Evolutionary conservation across 1,140 invertebrate genomes (phyloP).

Genomic region (Notospermus geniculatus): DNA sequence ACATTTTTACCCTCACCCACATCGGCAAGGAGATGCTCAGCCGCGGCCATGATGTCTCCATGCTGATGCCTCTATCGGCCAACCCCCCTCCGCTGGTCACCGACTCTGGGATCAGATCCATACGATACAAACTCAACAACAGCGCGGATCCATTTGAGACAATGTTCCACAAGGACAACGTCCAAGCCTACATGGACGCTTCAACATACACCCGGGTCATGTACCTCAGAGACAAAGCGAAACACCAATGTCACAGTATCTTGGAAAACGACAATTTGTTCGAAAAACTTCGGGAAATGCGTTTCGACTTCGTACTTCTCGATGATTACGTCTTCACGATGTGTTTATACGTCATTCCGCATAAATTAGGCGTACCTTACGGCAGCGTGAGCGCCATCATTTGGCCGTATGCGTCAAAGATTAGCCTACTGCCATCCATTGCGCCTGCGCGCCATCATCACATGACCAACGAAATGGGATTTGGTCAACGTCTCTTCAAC

Average conservation of each 20-base stretch:
- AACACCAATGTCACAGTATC: constrained; percentile 3
- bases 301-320: not conserved
- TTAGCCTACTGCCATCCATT: constrained; percentile 6
- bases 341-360: constrained; percentile 5
- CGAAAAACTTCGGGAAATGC: not conserved
- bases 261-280: not conserved
- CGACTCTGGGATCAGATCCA: not conserved
- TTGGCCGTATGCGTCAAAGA: constrained; percentile 1
- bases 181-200: not conserved
- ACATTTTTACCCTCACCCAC: not conserved
- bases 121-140: not conserved
- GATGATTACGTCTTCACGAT: not conserved
- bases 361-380: not conserved
- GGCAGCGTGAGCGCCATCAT: not conserved
- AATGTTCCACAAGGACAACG: not conserved
- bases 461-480: not conserved
- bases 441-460: not conserved
- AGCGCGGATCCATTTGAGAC: constrained; percentile 2
- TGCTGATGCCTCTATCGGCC: not conserved
- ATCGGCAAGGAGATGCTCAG: constrained; percentile 1
- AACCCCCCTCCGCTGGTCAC: constrained; percentile 1
- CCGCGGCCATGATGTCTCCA: constrained; percentile 1
- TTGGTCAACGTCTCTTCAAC: not conserved
- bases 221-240: not conserved
- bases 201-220: not conserved